Percentiles rank a stretch among this genome's conserved stretches.
phyloP scores from a whole-genome alignment of 35 echinoderm and acorn worm species.

The Hemicentrotus pulcherrimus region DNA sequence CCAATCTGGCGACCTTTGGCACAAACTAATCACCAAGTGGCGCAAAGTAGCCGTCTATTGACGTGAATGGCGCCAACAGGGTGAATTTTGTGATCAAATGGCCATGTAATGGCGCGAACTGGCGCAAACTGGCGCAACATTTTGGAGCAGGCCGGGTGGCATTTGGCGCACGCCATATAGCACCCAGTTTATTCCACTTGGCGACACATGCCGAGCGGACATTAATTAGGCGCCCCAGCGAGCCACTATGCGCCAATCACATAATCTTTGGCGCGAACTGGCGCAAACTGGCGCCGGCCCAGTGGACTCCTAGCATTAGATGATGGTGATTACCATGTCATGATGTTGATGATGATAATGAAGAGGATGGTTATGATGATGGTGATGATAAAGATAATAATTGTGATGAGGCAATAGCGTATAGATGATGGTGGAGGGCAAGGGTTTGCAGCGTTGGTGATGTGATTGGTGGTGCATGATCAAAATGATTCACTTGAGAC shows the following conservation, averaged over 20 bases:
- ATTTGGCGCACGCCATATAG: conserved; percentile 48
- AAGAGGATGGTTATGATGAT: too few relatives aligned
- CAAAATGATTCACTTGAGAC: too few relatives aligned
- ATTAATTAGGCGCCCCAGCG: conserved; percentile 54
- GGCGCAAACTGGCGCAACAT: background rate
- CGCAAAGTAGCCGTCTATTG: conserved; percentile 47
- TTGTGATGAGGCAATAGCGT: too few relatives aligned
- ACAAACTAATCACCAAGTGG: conserved; percentile 53
- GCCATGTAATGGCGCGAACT: too few relatives aligned
- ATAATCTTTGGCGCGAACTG: conserved; percentile 56
- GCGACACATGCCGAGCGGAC: conserved; percentile 51
- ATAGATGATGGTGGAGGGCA: too few relatives aligned
- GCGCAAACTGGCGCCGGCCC: conserved; percentile 45
- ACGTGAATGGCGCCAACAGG: too few relatives aligned
- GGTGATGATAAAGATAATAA: too few relatives aligned
- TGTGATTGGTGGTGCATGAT: too few relatives aligned
- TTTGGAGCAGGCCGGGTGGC: conserved; percentile 9
- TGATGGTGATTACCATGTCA: too few relatives aligned
- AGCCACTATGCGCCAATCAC: conserved; percentile 53
- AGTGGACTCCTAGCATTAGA: conserved; percentile 50
- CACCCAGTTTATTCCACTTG: conserved; percentile 57
- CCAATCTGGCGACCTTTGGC: conserved; percentile 50
- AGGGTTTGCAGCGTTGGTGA: too few relatives aligned
- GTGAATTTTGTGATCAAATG: too few relatives aligned
- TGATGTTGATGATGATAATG: too few relatives aligned